A percentile compares a stretch with the other conserved stretches of the same genome.
phyloP scores from a whole-genome alignment of 1,140 invertebrate species.

The Solenopsis invicta region DNA sequence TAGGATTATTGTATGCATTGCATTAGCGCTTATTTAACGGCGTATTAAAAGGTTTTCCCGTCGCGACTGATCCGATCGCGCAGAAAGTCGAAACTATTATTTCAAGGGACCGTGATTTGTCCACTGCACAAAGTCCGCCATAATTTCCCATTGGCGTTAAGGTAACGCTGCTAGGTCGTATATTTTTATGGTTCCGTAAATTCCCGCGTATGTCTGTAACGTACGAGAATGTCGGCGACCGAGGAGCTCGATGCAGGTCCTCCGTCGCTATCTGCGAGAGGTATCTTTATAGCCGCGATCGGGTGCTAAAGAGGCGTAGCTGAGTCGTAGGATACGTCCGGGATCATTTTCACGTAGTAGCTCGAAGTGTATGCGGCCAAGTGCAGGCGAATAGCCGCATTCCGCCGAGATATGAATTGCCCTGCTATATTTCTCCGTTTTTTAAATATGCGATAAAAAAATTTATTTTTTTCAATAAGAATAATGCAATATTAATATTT shows the following conservation, averaged over 20 bases:
- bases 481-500: background rate
- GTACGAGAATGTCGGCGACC: slow-evolving; percentile 24
- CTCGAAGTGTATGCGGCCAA: slow-evolving; percentile 19
- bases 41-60: background rate
- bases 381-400: background rate
- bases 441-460: background rate
- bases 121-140: slow-evolving; percentile 32
- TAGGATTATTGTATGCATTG: background rate
- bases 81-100: slow-evolving; percentile 16
- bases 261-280: slow-evolving; percentile 44
- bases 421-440: background rate
- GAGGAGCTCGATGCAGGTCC: slow-evolving; percentile 40
- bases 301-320: slow-evolving; percentile 55
- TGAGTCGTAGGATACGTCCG: slow-evolving; percentile 8
- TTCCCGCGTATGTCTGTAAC: slow-evolving; percentile 41
- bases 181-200: slow-evolving; percentile 66
- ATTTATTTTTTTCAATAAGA: background rate
- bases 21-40: background rate
- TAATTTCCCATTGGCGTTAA: slow-evolving; percentile 52
- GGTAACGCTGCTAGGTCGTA: slow-evolving; percentile 39
- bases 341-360: slow-evolving; percentile 32
- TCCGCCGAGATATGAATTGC: background rate
- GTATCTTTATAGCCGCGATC: slow-evolving; percentile 54
- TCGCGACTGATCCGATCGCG: background rate
- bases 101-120: slow-evolving; percentile 53